Evolutionary conservation across 1,140 invertebrate species (phyloP).

Genomic region (Anadara kagoshimensis): DNA sequence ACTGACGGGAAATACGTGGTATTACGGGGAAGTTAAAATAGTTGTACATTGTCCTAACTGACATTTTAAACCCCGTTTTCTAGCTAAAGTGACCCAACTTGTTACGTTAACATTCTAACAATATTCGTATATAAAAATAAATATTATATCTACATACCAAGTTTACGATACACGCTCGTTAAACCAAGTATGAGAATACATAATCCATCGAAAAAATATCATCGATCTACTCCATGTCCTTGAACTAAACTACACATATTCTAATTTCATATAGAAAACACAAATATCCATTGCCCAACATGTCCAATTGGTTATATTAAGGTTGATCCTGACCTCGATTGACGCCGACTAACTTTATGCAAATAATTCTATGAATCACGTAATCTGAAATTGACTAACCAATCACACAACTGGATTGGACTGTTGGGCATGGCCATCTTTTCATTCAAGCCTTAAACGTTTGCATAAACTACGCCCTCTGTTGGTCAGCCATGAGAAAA

Average conservation of each 20-base stretch:
- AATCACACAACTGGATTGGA: constrained; percentile 29
- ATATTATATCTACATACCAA: no score
- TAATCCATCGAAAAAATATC: no score
- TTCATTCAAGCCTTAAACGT: constrained; percentile 37
- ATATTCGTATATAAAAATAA: no score
- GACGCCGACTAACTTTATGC: constrained; percentile 29
- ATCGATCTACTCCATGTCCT: constrained; percentile 10
- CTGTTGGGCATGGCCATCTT: constrained; percentile 42
- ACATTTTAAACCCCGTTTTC: no score
- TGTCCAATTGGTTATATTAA: constrained; percentile 35
- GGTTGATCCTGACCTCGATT: constrained; percentile 23
- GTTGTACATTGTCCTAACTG: no score
- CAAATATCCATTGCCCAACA: constrained; percentile 34
- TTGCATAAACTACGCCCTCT: constrained; percentile 34
- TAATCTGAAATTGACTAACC: constrained; percentile 40
- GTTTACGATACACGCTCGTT: no score
- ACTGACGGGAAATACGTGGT: no score
- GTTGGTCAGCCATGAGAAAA: constrained; percentile 38
- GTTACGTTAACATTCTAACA: no score
- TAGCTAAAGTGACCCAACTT: no score
- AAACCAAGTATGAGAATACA: no score
- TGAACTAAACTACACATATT: constrained; percentile 24
- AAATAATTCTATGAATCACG: constrained; percentile 35
- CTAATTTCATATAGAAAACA: neutral
- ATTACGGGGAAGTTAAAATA: no score